phyloP scores from a whole-genome alignment of 2,888 invertebrate genomes.

The Aspidapion aeneum region DNA sequence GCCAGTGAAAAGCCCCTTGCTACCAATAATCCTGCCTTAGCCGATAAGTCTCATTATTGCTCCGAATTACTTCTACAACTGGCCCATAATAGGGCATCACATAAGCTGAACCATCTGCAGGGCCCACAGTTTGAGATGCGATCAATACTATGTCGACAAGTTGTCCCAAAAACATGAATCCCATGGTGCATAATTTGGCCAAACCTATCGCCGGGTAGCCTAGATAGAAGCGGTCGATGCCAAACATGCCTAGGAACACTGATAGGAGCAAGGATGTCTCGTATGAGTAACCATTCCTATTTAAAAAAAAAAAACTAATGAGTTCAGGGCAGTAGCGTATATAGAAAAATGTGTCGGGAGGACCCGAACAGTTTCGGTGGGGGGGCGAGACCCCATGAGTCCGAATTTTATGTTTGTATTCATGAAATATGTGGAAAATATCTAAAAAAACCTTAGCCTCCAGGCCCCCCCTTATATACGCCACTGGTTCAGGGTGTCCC shows the following conservation, averaged over 20 bases:
- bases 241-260: slow-evolving; percentile 97
- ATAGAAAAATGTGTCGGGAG: too few relatives aligned
- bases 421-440: too few relatives aligned
- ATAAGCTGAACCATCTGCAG: slow-evolving; percentile 93
- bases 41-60: slow-evolving; percentile 82
- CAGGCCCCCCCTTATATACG: too few relatives aligned
- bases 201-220: slow-evolving; percentile 96
- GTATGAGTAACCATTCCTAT: slow-evolving; percentile 92
- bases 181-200: slow-evolving; percentile 91
- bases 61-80: slow-evolving; percentile 72
- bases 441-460: too few relatives aligned
- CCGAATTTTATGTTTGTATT: too few relatives aligned
- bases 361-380: too few relatives aligned
- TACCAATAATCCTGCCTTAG: slow-evolving; percentile 76
- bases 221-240: slow-evolving; percentile 95
- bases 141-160: slow-evolving; percentile 92
- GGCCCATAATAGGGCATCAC: slow-evolving; percentile 93
- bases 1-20: too few relatives aligned
- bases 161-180: slow-evolving; percentile 95
- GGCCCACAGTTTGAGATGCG: slow-evolving; percentile 90
- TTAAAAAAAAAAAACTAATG: slow-evolving; percentile 36
- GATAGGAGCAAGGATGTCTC: slow-evolving; percentile 91
- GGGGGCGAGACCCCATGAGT: too few relatives aligned
- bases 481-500: too few relatives aligned
- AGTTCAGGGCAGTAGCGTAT: too few relatives aligned